Conservation (phyloP, 1,140 invertebrate genomes). For the Littorina saxatilis region DNA sequence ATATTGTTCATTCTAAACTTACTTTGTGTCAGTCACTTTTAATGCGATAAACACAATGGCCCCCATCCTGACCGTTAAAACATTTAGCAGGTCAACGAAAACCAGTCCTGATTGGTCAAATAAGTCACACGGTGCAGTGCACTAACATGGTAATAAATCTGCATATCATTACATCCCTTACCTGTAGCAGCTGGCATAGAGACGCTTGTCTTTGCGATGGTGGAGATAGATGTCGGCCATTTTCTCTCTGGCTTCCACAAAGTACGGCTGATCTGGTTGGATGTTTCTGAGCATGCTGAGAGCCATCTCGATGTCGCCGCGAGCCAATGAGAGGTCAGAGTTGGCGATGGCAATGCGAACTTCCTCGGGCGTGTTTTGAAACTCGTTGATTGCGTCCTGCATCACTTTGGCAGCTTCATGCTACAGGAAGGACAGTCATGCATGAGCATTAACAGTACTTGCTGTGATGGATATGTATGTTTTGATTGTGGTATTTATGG, state of each 20-base stretch:
- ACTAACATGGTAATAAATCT: too few species aligned
- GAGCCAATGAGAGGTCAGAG: conserved; percentile 87
- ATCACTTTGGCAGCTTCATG: conserved; percentile 88
- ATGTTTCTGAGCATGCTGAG: conserved; percentile 87
- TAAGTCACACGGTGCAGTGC: too few species aligned
- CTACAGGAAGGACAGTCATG: conserved; percentile 69
- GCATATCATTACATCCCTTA: too few species aligned
- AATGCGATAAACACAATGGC: too few species aligned
- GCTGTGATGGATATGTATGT: too few species aligned
- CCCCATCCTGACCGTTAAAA: too few species aligned
- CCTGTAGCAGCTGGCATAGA: conserved; percentile 81
- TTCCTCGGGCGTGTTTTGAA: conserved; percentile 87
- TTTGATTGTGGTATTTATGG: too few species aligned
- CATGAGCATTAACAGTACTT: too few species aligned
- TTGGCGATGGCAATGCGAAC: conserved; percentile 88
- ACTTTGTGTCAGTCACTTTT: too few species aligned
- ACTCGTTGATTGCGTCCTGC: conserved; percentile 88
- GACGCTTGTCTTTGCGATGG: conserved; percentile 87
- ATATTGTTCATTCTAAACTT: too few species aligned
- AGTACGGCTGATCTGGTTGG: conserved; percentile 88
- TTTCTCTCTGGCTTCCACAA: conserved; percentile 89
- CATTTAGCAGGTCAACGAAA: too few species aligned
- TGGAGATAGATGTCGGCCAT: conserved; percentile 95
- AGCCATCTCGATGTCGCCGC: conserved; percentile 88
- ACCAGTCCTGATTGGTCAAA: too few species aligned